phyloP scores from a whole-genome alignment of 2,888 invertebrate genomes.

The Brachyptera putata region DNA sequence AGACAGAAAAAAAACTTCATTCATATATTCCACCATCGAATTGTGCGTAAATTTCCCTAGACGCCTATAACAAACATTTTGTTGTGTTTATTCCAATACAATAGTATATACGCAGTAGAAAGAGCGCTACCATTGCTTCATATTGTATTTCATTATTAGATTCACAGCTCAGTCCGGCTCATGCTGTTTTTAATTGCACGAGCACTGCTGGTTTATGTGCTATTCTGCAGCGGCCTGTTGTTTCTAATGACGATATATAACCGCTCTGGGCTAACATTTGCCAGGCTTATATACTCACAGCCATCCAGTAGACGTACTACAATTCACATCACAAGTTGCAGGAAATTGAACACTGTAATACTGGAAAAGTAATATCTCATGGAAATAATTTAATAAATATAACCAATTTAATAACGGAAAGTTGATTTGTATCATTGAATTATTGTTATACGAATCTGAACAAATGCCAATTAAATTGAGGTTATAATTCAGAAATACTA shows the following conservation, averaged over 20 bases:
- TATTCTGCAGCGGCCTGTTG: background rate
- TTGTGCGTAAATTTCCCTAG: slow-evolving; percentile 4
- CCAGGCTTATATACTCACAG: too few species aligned
- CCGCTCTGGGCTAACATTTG: slow-evolving; percentile 6
- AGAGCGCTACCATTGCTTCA: background rate
- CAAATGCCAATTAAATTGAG: too few species aligned
- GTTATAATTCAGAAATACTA: too few species aligned
- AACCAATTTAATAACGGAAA: too few species aligned
- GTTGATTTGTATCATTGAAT: too few species aligned
- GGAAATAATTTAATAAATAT: too few species aligned
- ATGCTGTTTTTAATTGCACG: background rate
- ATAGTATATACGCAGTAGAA: background rate
- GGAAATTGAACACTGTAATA: background rate
- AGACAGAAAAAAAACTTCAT: too few species aligned
- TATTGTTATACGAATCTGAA: too few species aligned
- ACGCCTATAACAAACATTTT: background rate
- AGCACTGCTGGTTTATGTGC: background rate
- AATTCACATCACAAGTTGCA: background rate
- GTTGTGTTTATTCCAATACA: background rate
- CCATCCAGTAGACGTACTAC: too few species aligned
- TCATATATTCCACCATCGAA: too few species aligned
- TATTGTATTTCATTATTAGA: slow-evolving; percentile 4
- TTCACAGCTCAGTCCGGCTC: background rate
- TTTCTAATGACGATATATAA: slow-evolving; percentile 6
- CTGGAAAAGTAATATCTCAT: background rate